These are phyloP conservation scores for Brachylomia viminalis DNA, from an alignment of 2,888 invertebrate genomes.

Conservation along the genomic window DNA sequence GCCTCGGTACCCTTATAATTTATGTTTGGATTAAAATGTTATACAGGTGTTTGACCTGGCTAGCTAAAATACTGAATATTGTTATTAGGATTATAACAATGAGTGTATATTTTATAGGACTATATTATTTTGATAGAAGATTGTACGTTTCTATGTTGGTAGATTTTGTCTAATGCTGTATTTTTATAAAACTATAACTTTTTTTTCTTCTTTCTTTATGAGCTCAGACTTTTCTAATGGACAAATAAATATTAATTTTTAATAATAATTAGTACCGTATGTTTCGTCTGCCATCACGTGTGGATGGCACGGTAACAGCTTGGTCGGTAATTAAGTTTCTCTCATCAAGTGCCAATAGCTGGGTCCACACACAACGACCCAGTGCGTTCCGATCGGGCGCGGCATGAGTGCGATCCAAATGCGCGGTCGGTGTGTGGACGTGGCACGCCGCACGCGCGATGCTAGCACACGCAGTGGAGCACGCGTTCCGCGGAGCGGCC, in stretches of 20 bases:
- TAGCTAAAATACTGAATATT: conserved; percentile 17
- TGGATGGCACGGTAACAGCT: conserved; percentile 16
- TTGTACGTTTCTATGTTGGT: background rate
- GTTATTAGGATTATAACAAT: conserved; percentile 21
- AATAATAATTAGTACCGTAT: background rate
- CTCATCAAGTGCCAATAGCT: background rate
- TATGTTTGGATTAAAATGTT: conserved; percentile 48
- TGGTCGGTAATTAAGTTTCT: conserved; percentile 24
- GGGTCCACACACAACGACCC: no score
- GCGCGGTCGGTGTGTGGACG: no score
- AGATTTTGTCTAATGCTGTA: background rate
- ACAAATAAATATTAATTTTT: no score
- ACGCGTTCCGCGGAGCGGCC: no score
- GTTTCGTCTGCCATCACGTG: background rate
- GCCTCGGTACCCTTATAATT: conserved; percentile 45
- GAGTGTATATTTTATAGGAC: background rate
- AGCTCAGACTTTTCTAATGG: no score
- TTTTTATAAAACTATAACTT: background rate
- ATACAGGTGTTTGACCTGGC: conserved; percentile 34
- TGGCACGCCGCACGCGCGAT: no score
- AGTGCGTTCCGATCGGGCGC: no score
- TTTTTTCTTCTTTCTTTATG: background rate
- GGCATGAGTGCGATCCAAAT: no score
- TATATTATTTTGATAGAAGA: background rate
- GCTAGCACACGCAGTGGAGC: no score